Conservation (phyloP, 2,888 invertebrate genomes). For the Sceliomorpha sp. region DNA sequence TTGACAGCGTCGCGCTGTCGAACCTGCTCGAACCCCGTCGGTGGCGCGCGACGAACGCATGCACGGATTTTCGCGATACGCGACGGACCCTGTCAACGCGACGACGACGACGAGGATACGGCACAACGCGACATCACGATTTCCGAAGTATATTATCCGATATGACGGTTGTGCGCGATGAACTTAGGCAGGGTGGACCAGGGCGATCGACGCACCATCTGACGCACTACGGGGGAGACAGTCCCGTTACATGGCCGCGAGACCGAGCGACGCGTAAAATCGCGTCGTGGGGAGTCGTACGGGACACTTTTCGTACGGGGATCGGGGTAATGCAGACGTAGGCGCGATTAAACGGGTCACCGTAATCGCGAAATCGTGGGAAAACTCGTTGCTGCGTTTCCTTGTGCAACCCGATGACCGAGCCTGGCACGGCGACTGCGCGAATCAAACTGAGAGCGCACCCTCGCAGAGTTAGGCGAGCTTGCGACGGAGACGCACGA, state of each 20-base stretch:
- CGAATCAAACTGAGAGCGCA: constrained; percentile 61
- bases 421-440: constrained; percentile 48
- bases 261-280: not conserved
- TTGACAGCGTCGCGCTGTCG: too few relatives aligned
- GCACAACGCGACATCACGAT: not conserved
- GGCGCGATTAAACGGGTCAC: not conserved
- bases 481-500: constrained; percentile 61
- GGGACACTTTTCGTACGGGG: not conserved
- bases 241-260: constrained; percentile 65
- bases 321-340: too few relatives aligned
- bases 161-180: constrained; percentile 28
- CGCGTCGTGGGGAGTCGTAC: not conserved
- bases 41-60: too few relatives aligned
- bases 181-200: constrained; percentile 70
- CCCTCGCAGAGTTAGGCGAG: constrained; percentile 61
- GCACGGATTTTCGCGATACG: too few relatives aligned
- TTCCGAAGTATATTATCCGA: constrained; percentile 10
- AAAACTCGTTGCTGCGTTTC: not conserved
- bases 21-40: too few relatives aligned
- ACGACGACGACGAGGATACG: too few relatives aligned
- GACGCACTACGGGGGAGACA: constrained; percentile 57
- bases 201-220: constrained; percentile 69
- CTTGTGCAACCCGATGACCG: constrained; percentile 28
- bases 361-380: constrained; percentile 67
- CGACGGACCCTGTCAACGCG: too few relatives aligned